These are phyloP conservation scores for Apomyelois bistriatella DNA, from an alignment of 2,888 invertebrate species.

Conservation along the genomic window DNA sequence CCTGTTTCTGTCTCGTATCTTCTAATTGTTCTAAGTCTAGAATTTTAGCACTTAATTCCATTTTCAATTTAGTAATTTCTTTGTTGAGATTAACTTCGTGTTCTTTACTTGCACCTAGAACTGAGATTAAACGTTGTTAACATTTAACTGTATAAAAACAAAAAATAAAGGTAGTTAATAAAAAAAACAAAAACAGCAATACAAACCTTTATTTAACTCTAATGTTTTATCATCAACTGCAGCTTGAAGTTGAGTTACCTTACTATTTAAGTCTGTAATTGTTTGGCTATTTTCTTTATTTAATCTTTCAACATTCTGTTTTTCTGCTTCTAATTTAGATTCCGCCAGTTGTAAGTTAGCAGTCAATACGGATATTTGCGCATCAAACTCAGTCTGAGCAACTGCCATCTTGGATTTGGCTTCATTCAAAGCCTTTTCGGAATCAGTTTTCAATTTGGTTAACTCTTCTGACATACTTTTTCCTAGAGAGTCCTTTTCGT, in stretches of 20 bases:
- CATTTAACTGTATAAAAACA: not conserved
- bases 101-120: slow-evolving; percentile 67
- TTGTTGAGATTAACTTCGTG: slow-evolving; percentile 72
- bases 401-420: slow-evolving; percentile 84
- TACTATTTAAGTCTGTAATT: slow-evolving; percentile 69
- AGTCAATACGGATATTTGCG: slow-evolving; percentile 76
- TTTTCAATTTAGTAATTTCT: slow-evolving; percentile 74
- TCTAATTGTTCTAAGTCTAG: slow-evolving; percentile 75
- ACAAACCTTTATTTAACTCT: slow-evolving; percentile 72
- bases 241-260: slow-evolving; percentile 68
- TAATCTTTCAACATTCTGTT: slow-evolving; percentile 67
- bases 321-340: slow-evolving; percentile 69
- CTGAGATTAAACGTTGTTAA: slow-evolving; percentile 40
- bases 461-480: slow-evolving; percentile 75
- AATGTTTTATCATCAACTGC: slow-evolving; percentile 72
- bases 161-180: too few relatives aligned
- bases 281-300: slow-evolving; percentile 72
- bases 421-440: slow-evolving; percentile 72
- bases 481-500: slow-evolving; percentile 70
- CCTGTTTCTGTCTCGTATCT: slow-evolving; percentile 65
- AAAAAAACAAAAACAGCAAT: too few relatives aligned
- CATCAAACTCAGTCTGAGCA: slow-evolving; percentile 81
- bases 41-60: slow-evolving; percentile 77
- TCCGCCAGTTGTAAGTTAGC: slow-evolving; percentile 76
- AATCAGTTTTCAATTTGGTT: slow-evolving; percentile 65